Evolutionary conservation across 2,888 invertebrate genomes (phyloP).

Genomic region (Atethmia centrago): DNA sequence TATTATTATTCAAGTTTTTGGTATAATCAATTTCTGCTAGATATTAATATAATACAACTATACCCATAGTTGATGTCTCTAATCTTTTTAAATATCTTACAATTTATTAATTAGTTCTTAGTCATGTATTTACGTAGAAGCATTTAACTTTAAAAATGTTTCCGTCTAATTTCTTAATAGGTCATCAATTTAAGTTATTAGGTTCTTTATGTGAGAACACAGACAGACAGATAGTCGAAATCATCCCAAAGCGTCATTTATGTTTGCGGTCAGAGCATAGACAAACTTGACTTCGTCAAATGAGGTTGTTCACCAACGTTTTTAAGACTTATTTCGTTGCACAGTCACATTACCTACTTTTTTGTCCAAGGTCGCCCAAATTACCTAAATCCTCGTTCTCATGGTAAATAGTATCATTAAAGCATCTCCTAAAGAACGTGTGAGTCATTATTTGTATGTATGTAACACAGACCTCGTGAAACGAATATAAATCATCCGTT

Average conservation of each 20-base stretch:
- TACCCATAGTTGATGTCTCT: background rate
- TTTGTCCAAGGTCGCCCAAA: constrained; percentile 59
- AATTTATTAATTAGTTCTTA: constrained; percentile 30
- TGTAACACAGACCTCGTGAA: constrained; percentile 77
- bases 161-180: constrained; percentile 28
- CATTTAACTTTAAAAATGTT: constrained; percentile 5
- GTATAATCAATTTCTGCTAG: constrained; percentile 4
- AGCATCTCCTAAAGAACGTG: constrained; percentile 74
- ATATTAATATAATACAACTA: constrained; percentile 30
- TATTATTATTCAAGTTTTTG: constrained; percentile 27
- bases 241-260: constrained; percentile 23
- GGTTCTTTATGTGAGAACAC: constrained; percentile 27
- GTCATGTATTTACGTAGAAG: background rate
- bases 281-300: constrained; percentile 48
- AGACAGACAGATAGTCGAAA: constrained; percentile 23
- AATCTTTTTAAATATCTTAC: constrained; percentile 11
- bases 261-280: constrained; percentile 46
- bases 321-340: constrained; percentile 49
- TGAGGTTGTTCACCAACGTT: constrained; percentile 61
- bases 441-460: constrained; percentile 78
- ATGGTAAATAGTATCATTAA: constrained; percentile 65
- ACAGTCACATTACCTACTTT: constrained; percentile 41
- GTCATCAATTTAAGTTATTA: constrained; percentile 32
- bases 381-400: constrained; percentile 72
- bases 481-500: constrained; percentile 76